These are phyloP conservation scores for Drosophila gunungcola DNA, from an alignment of 1,140 invertebrate genomes.

Conservation along the genomic window DNA sequence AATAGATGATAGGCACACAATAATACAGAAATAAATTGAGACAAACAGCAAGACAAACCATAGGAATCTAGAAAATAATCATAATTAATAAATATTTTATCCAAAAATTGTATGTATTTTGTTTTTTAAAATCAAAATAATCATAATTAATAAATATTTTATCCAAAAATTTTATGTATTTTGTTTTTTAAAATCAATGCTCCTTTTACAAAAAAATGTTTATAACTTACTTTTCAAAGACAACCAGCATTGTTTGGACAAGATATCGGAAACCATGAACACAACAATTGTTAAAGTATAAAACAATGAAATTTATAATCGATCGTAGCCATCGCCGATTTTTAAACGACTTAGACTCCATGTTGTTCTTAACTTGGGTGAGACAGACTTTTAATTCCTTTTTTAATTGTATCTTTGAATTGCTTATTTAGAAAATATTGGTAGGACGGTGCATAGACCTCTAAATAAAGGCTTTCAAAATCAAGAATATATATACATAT, in stretches of 20 bases:
- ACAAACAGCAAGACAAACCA: constrained; percentile 62
- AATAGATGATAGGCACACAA: constrained; percentile 66
- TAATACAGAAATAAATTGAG: constrained; percentile 66
- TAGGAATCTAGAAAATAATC: constrained; percentile 48
- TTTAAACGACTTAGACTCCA: not conserved
- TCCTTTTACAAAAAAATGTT: no score
- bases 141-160: no score
- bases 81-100: no score
- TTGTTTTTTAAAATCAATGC: no score
- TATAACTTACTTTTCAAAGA: constrained; percentile 66
- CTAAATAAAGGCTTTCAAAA: not conserved
- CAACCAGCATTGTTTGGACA: constrained; percentile 34
- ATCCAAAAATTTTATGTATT: no score
- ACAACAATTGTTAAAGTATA: constrained; percentile 66
- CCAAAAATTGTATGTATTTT: no score
- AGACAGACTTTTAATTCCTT: no score
- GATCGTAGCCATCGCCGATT: constrained; percentile 7
- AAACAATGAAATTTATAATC: constrained; percentile 39
- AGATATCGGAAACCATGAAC: constrained; percentile 73
- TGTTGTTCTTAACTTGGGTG: not conserved
- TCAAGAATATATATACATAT: constrained; percentile 3
- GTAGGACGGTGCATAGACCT: not conserved
- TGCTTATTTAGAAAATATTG: not conserved
- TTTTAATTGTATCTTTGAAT: no score
- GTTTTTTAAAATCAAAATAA: no score